Evolutionary conservation across 2,797 vertebrate species (phyloP).

Genomic region (Sebastes vulpes): DNA sequence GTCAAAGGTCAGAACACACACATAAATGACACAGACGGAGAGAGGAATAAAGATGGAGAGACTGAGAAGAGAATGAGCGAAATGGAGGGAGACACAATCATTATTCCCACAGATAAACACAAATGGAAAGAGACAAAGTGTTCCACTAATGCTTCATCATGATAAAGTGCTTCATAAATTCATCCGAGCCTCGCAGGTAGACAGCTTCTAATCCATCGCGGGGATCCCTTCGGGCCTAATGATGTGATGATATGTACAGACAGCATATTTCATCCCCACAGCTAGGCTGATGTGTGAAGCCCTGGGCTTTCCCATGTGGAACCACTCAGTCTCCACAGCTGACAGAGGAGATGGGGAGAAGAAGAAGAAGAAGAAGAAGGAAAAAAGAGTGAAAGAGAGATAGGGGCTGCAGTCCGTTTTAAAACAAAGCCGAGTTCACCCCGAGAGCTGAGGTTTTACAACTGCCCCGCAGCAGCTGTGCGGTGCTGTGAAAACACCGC

Average conservation of each 20-base stretch:
- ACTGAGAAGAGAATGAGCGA: constrained; percentile 13
- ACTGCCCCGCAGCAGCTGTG: constrained; percentile 36
- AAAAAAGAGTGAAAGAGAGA: constrained; percentile 7
- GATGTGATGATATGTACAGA: constrained; percentile 82
- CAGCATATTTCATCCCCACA: constrained; percentile 71
- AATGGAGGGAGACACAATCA: constrained; percentile 33
- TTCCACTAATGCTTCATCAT: constrained; percentile 73
- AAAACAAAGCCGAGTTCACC: constrained; percentile 45
- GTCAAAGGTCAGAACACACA: constrained; percentile 63
- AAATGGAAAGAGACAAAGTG: constrained; percentile 72
- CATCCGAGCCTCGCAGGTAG: constrained; percentile 73
- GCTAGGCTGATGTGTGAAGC: constrained; percentile 69
- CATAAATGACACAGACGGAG: background rate
- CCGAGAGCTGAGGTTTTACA: constrained; percentile 43
- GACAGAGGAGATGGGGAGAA: constrained; percentile 41
- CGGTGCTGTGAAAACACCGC: background rate
- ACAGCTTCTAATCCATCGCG: constrained; percentile 73
- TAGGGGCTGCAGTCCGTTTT: constrained; percentile 41
- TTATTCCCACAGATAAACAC: constrained; percentile 71
- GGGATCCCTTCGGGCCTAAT: constrained; percentile 79
- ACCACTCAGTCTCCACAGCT: constrained; percentile 68
- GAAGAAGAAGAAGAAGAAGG: background rate
- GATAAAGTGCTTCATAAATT: constrained; percentile 80
- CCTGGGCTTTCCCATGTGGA: constrained; percentile 77
- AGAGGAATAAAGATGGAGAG: constrained; percentile 15